Base-by-base conservation (phyloP, 2,888 invertebrate genomes). In the Hydrotaea diabolus region DNA sequence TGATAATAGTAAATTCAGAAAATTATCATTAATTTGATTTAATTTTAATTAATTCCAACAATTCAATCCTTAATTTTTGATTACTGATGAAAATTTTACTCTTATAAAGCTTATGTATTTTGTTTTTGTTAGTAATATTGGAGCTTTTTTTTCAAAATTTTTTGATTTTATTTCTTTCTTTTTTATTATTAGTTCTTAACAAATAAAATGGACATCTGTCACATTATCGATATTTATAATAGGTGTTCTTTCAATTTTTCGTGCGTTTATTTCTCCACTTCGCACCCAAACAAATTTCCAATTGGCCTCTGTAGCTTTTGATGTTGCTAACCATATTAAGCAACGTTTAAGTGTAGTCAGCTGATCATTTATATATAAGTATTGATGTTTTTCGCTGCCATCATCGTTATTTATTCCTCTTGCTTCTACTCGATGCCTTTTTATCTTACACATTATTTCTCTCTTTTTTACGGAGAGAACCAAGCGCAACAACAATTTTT, bases 391-490 rank as follows among this genome's bases (percentile, higher is more conserved):
- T 49, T 49, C 23, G 2, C 26, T n/a, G 15, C 49, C 53, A 2
- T 15, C 3, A 1, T 53, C 53, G 7, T 49, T n/a, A 0, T 26
- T n/a, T 23, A 23, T 11, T 2, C 11, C 4, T 0, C 2, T 26
- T 8, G 53, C n/a, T 26, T 71, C 53, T 4, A 71, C 2, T 26
- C 53, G 26, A 23, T 71, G 71, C 13, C 53, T 15, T 8, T 26
- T 26, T 8, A 71, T 53, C 23, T 53, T 71, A 26, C 53, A 53
- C 71, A 53, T 53, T 26, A 71, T 3, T 31, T 71, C 71, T 53
- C n/a, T 71, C 39, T 71, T 71, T 71, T 71, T 53, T 71, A n/a
- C 2, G 21, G 15, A 53, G n/a, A 23, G 71, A 53, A 8, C 23
- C 31, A 17, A 71, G 49, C 11, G 53, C 53, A 0, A 71, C 31